phyloP scores from a whole-genome alignment of 2,888 invertebrate species.

The Tenthredo scrophulariae region DNA sequence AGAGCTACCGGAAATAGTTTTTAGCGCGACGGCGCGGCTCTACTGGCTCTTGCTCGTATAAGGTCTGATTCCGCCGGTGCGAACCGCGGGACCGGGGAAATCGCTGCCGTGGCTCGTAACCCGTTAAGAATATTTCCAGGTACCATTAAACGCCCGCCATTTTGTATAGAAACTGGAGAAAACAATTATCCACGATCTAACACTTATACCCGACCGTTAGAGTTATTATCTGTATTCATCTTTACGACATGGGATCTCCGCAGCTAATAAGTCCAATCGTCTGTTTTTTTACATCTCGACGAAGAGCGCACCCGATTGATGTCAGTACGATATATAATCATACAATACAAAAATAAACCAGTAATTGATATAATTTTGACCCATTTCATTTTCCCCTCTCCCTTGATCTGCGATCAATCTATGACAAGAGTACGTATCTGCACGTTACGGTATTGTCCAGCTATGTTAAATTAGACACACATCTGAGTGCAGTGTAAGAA shows the following conservation, averaged over 20 bases:
- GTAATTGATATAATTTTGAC: background rate
- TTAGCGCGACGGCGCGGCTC: constrained; percentile 22
- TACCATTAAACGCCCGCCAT: constrained; percentile 43
- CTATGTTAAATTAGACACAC: background rate
- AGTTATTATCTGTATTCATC: background rate
- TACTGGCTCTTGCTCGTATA: constrained; percentile 38
- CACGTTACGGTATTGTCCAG: background rate
- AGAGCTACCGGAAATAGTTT: constrained; percentile 47
- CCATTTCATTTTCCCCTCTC: background rate
- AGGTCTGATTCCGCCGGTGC: constrained; percentile 45
- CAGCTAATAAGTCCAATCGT: background rate
- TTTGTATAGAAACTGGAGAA: constrained; percentile 45
- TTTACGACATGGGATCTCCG: background rate
- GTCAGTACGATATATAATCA: background rate
- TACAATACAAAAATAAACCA: background rate
- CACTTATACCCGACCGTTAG: background rate
- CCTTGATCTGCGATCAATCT: background rate
- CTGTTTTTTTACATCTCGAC: background rate
- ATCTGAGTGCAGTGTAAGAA: constrained; percentile 1
- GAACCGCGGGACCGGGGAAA: constrained; percentile 44
- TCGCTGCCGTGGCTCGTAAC: constrained; percentile 39
- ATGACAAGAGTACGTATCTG: no score
- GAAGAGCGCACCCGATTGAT: background rate
- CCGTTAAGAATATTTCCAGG: constrained; percentile 48
- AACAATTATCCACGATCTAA: constrained; percentile 18